A percentile compares a stretch with the other conserved stretches of the same genome.
These are phyloP conservation scores for Orycteropus afer DNA, from an alignment of 2,113 vertebrate species.

Conservation along the genomic window DNA sequence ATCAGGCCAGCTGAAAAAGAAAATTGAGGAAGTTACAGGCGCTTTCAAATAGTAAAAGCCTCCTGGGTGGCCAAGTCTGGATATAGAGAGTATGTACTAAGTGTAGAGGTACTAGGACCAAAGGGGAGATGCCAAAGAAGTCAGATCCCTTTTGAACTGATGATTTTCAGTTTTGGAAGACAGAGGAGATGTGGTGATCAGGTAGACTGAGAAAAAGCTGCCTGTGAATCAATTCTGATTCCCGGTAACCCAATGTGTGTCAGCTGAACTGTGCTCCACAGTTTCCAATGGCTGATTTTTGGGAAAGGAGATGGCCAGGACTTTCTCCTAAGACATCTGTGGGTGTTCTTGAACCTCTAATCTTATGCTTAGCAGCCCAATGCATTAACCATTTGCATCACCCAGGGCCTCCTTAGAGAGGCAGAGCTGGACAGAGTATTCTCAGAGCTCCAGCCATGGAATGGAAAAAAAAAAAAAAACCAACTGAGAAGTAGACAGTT, in stretches of 20 bases:
- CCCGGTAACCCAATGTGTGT: background rate
- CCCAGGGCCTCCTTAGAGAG: background rate
- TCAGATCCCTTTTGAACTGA: background rate
- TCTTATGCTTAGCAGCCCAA: background rate
- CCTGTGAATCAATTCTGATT: background rate
- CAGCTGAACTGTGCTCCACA: background rate
- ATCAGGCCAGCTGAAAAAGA: constrained; percentile 12
- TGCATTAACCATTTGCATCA: background rate
- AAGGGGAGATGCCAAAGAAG: background rate
- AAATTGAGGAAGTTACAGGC: background rate
- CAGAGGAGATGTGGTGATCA: background rate
- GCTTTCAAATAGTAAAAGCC: background rate
- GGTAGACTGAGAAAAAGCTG: background rate
- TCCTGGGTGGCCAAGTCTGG: background rate
- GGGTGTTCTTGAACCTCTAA: background rate
- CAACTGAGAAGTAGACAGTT: background rate
- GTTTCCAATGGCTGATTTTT: background rate
- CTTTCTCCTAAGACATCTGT: background rate
- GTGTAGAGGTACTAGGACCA: background rate
- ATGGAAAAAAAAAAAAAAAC: background rate
- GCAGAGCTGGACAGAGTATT: background rate
- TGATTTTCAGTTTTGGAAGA: background rate
- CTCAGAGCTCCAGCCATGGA: background rate
- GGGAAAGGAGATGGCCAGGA: background rate
- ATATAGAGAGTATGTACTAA: too few species aligned